Base-by-base conservation (phyloP, 2,113 vertebrate genomes). In the Tauraco erythrolophus region DNA sequence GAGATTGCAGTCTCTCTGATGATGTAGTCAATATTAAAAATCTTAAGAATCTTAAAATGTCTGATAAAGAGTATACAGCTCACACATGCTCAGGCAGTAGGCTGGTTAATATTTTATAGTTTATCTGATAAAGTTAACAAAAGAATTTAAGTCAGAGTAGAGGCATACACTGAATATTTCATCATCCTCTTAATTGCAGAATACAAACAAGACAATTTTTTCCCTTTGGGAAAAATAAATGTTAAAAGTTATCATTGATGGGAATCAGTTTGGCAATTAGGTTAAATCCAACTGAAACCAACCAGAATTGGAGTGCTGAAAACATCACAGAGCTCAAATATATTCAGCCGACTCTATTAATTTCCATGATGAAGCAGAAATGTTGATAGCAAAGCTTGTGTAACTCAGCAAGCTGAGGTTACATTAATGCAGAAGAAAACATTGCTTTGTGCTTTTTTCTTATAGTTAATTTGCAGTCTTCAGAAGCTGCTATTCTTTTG, bases 111-210 rank as follows among this genome's bases (percentile, higher is more conserved):
- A 98, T 98, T 98, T 98, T 97, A 97, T 97, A 84, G 88, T 96
- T 98, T 97, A 98, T 98, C 97, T 97, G 97, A 98, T 98, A 98
- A 98, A 98, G 98, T 98, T 98, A 98, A 98, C 97, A 98, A 98
- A 98, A 98, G 96, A 98, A 98, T 98, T 98, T 96, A 96, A 98
- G 94, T 95, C 92, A 70, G 96, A 96, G 94, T 93, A 72, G 96
- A 97, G 90, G 93, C 96, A 97, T 90, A 98, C 92, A 94, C 98
- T 97, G 96, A 98, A 98, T 98, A 98, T 98, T 98, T 98, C 98
- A 98, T 98, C 97, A 95, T 94, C 92, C 94, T 83, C 95, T 97
- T 98, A 98, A 98, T 95, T 98, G 96, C 84, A 95, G 95, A 98
- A 97, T 93, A 98, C 91, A 98, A 97, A 97, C 86, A 95, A 98